Conservation (phyloP, 2,113 vertebrate genomes). For the Erinaceus europaeus region DNA sequence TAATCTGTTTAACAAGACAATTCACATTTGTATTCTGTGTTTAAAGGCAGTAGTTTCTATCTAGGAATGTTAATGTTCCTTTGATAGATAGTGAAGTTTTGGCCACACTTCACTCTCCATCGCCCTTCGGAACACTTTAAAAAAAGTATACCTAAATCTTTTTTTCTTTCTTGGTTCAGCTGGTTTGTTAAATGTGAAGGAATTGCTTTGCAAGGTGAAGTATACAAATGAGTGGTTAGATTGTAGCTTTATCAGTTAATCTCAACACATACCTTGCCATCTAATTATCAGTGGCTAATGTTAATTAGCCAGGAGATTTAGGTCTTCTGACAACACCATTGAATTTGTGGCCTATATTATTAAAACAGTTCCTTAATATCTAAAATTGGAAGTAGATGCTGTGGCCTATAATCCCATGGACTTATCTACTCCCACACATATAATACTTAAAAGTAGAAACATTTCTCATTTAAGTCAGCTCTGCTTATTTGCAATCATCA, state of each 20-base stretch:
- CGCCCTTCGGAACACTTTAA: conserved; percentile 21
- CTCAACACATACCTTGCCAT: conserved; percentile 79
- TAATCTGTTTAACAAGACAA: background rate
- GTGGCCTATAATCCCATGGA: background rate
- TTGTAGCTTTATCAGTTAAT: conserved; percentile 63
- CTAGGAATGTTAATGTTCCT: background rate
- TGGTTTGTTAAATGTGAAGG: background rate
- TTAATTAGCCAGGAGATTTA: conserved; percentile 58
- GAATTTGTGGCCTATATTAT: conserved; percentile 40
- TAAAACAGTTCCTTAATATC: conserved; percentile 41
- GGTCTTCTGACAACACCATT: conserved; percentile 67
- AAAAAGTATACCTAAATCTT: background rate
- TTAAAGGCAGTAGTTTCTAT: conserved; percentile 19
- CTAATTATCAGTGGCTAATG: conserved; percentile 63
- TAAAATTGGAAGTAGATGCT: conserved; percentile 35
- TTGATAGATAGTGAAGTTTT: conserved; percentile 26
- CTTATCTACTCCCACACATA: background rate
- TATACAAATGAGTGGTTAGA: conserved; percentile 41
- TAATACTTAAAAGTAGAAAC: background rate
- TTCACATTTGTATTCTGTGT: background rate
- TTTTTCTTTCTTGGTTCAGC: background rate
- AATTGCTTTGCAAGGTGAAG: background rate
- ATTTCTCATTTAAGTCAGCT: conserved; percentile 36
- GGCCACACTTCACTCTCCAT: background rate
- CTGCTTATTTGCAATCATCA: background rate